Percentiles rank a stretch among this genome's conserved stretches.
These are phyloP conservation scores for Deroptyus accipitrinus DNA, from an alignment of 2,113 vertebrate species.

Conservation along the genomic window DNA sequence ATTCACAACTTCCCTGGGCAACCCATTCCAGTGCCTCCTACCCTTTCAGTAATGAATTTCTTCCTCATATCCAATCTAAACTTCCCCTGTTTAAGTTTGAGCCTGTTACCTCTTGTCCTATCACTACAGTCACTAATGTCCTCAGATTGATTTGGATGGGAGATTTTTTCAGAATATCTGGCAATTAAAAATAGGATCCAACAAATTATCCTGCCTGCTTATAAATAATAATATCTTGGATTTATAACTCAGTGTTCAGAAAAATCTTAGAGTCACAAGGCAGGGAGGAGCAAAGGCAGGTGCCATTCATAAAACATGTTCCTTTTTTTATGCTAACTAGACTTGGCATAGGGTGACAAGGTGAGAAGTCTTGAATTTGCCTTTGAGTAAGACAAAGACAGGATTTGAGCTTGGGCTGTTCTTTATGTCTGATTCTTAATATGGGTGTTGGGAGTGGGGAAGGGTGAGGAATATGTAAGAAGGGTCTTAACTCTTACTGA, in stretches of 20 bases:
- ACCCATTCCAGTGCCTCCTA: too few species aligned
- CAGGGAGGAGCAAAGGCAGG: not conserved
- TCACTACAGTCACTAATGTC: too few species aligned
- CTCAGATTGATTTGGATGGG: not conserved
- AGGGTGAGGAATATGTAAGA: not conserved
- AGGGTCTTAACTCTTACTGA: not conserved
- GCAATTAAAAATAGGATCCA: not conserved
- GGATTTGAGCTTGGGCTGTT: not conserved
- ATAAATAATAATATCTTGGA: not conserved
- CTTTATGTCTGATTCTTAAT: not conserved
- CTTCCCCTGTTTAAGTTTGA: too few species aligned
- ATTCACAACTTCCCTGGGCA: too few species aligned
- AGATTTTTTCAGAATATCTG: not conserved
- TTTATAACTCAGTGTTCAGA: not conserved
- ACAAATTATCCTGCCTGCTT: not conserved
- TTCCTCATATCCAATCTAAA: too few species aligned
- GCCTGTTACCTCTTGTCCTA: too few species aligned
- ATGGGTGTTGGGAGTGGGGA: not conserved
- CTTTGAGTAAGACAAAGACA: not conserved
- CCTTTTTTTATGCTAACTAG: not conserved
- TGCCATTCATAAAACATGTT: not conserved
- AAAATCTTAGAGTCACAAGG: not conserved
- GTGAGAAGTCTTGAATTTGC: not conserved
- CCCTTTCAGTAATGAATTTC: too few species aligned
- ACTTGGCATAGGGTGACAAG: not conserved